Evolutionary conservation across 2,888 invertebrate genomes (phyloP).

Genomic region (Plagodis pulveraria): DNA sequence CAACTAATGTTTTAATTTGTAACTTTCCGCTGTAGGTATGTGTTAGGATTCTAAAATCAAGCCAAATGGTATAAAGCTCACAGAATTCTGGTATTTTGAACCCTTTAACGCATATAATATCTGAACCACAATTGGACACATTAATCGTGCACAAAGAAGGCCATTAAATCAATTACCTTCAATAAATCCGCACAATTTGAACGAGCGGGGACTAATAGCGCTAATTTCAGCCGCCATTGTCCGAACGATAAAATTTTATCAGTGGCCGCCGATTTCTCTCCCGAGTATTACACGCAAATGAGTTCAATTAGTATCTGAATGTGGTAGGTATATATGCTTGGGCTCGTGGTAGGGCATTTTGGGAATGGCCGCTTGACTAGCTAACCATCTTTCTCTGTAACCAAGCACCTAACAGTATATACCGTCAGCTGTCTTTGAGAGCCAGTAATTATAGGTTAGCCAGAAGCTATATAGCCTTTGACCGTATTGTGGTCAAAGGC

Average conservation of each 20-base stretch:
- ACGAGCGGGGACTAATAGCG: slow-evolving; percentile 65
- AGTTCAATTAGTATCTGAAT: slow-evolving; percentile 1
- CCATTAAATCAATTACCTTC: slow-evolving; percentile 76
- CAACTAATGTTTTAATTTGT: too few species aligned
- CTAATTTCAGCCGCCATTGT: slow-evolving; percentile 70
- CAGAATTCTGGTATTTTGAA: not conserved
- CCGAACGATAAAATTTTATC: slow-evolving; percentile 70
- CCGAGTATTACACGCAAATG: slow-evolving; percentile 37
- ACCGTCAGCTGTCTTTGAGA: too few species aligned
- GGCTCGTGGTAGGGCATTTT: too few species aligned
- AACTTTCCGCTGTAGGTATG: too few species aligned
- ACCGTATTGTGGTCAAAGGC: too few species aligned
- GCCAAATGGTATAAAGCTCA: not conserved
- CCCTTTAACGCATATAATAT: slow-evolving; percentile 14
- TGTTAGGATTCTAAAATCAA: not conserved
- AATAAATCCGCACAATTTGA: slow-evolving; percentile 65
- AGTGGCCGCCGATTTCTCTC: slow-evolving; percentile 54
- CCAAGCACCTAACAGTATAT: too few species aligned
- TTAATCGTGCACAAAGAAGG: slow-evolving; percentile 57
- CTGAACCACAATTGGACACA: slow-evolving; percentile 26
- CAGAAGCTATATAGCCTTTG: too few species aligned
- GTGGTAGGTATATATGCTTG: not conserved
- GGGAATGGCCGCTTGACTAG: too few species aligned
- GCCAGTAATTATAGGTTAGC: too few species aligned
- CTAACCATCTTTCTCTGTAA: too few species aligned